Evolutionary conservation across 2,113 vertebrate genomes (phyloP), one percentile per base, ranked within the genome.

Genomic region (Salvelinus fontinalis): DNA sequence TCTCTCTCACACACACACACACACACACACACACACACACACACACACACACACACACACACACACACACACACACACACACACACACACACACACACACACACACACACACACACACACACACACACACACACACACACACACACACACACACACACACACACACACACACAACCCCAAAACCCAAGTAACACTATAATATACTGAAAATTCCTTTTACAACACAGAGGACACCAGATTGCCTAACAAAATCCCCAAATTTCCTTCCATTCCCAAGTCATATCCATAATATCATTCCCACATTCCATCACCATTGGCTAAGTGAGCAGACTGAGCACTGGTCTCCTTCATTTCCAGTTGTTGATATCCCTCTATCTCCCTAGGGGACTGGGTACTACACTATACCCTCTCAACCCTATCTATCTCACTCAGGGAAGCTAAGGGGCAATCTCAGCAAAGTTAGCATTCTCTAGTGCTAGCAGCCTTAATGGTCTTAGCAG

Each of bases 351-450:
- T 29, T 29, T 57, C 34, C 31, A 68, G 68, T 70, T 81, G 71
- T 70, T 81, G 71, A 81, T 65, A 65, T n/a, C 27, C 39, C 29
- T 29, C 70, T 64, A 39, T 67, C 71, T 73, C 51, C 74, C 26
- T 57, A 71, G 26, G 57, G 67, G 31, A 44, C 34, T n/a, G 27
- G 18, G 14, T 22, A 34, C 18, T 69, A 69, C 18, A 44, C 14
- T 34, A n/a, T 7, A 24, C 13, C 31, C 31, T 69, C 67, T 13
- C 13, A 34, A n/a, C 31, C 18, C 60, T 59, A 13, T 60, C 6
- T 48, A 24, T 66, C 60, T 48, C n/a, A 24, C 31, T 65, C 59
- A 69, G 29, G 6, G 18, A 34, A 22, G 67, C 67, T 20, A 51
- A 18, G 26, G n/a, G 39, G 27, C 65, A 24, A 39, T 69, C 60